Evolutionary conservation across 2,888 invertebrate genomes (phyloP).

Genomic region (Drosophila demipolita): DNA sequence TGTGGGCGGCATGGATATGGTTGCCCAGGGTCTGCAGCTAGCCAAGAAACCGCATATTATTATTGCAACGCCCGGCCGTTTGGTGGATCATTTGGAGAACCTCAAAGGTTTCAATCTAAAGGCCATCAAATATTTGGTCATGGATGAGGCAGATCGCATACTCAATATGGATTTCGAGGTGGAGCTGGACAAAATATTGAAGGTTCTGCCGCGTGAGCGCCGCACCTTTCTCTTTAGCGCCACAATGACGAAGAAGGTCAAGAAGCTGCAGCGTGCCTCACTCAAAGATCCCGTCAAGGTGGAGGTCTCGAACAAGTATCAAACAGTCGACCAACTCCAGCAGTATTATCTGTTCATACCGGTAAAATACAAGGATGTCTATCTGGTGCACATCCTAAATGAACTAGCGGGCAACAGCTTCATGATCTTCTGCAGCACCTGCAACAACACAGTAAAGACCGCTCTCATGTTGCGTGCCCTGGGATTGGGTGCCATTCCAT

Average conservation of each 20-base stretch:
- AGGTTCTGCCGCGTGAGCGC: slow-evolving; percentile 94
- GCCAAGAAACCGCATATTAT: slow-evolving; percentile 99
- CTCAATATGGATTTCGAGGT: slow-evolving; percentile 99
- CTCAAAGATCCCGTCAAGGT: slow-evolving; percentile 97
- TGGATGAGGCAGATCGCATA: slow-evolving; percentile 99
- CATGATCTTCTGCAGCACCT: slow-evolving; percentile 98
- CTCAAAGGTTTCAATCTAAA: slow-evolving; percentile 98
- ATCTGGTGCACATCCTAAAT: slow-evolving; percentile 97
- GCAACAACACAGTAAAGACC: slow-evolving; percentile 95
- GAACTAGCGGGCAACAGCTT: slow-evolving; percentile 97
- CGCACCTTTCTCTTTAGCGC: slow-evolving; percentile 98
- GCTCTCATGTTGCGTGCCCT: slow-evolving; percentile 95
- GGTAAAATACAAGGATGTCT: slow-evolving; percentile 98
- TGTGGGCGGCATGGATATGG: slow-evolving; percentile 99
- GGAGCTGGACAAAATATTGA: slow-evolving; percentile 98
- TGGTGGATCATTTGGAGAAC: slow-evolving; percentile 98
- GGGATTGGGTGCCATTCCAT: slow-evolving; percentile 96
- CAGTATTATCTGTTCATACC: slow-evolving; percentile 98
- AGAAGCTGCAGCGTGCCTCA: slow-evolving; percentile 98
- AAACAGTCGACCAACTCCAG: slow-evolving; percentile 98
- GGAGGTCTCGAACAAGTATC: slow-evolving; percentile 98
- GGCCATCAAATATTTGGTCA: slow-evolving; percentile 95
- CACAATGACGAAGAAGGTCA: slow-evolving; percentile 99
- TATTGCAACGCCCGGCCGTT: slow-evolving; percentile 97
- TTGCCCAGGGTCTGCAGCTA: slow-evolving; percentile 94